These are phyloP conservation scores for Myotis findleyi DNA, from an alignment of 2,797 vertebrate species.

Conservation along the genomic window DNA sequence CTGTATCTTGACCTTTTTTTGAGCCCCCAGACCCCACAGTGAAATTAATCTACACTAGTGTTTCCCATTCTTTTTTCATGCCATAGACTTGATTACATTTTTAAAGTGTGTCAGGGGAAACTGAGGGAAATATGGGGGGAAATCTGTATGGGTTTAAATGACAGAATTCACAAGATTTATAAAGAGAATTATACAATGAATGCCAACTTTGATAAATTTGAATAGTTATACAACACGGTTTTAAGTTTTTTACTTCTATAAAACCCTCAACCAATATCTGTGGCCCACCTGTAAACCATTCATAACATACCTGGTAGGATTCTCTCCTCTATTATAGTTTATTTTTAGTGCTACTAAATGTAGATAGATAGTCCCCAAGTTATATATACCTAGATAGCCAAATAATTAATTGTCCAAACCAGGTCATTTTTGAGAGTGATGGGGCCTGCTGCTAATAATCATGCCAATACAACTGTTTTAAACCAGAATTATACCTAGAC, in stretches of 20 bases:
- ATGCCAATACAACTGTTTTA: neutral
- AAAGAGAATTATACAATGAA: neutral
- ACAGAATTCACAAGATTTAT: neutral
- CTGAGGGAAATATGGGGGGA: neutral
- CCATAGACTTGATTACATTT: neutral
- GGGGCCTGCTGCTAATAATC: neutral
- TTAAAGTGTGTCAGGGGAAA: neutral
- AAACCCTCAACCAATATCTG: neutral
- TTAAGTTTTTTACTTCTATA: neutral
- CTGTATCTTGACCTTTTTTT: neutral
- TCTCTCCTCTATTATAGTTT: neutral
- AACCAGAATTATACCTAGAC: neutral
- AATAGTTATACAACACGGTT: conserved; percentile 24
- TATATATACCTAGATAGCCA: neutral
- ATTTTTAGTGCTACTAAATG: neutral
- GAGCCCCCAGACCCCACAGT: neutral
- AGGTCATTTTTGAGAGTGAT: neutral
- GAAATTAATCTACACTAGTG: neutral
- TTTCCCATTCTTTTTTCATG: neutral
- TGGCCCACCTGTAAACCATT: neutral
- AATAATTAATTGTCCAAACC: conserved; percentile 21
- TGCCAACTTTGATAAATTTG: neutral
- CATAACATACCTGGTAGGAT: neutral
- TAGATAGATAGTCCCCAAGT: neutral
- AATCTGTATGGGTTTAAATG: neutral